Evolutionary conservation across 2,888 invertebrate genomes (phyloP).

Genomic region (Acanthosepion esculentum): DNA sequence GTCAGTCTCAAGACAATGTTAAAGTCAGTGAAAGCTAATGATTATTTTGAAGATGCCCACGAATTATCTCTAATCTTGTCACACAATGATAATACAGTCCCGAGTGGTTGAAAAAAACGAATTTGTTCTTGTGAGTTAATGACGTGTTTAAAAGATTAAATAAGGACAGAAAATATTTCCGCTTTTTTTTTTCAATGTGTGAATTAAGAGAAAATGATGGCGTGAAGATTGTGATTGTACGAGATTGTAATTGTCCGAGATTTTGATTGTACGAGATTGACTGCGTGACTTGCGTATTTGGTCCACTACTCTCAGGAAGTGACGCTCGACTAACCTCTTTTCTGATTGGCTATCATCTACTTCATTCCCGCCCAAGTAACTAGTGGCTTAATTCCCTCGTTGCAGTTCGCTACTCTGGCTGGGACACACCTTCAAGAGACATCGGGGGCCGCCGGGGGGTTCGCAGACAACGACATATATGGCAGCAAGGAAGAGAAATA

Average conservation of each 20-base stretch:
- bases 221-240: neutral
- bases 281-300: neutral
- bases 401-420: conserved; percentile 49
- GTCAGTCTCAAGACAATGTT: too few relatives aligned
- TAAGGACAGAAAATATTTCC: neutral
- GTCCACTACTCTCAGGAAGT: neutral
- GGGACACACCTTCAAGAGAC: conserved; percentile 47
- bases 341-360: neutral
- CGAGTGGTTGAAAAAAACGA: neutral
- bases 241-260: neutral
- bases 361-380: neutral
- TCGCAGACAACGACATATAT: conserved; percentile 47
- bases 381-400: conserved; percentile 42
- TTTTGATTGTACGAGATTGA: neutral
- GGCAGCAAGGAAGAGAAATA: conserved; percentile 48
- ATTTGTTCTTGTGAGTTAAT: neutral
- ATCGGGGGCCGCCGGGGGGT: conserved; percentile 37
- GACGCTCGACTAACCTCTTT: neutral
- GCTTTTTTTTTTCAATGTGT: neutral
- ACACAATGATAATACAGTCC: neutral
- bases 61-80: too few relatives aligned
- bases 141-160: neutral
- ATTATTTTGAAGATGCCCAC: too few relatives aligned
- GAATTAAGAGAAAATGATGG: neutral
- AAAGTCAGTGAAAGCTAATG: too few relatives aligned